These are phyloP conservation scores for Pachypsylla venusta DNA, from an alignment of 1,140 invertebrate genomes.

Conservation along the genomic window DNA sequence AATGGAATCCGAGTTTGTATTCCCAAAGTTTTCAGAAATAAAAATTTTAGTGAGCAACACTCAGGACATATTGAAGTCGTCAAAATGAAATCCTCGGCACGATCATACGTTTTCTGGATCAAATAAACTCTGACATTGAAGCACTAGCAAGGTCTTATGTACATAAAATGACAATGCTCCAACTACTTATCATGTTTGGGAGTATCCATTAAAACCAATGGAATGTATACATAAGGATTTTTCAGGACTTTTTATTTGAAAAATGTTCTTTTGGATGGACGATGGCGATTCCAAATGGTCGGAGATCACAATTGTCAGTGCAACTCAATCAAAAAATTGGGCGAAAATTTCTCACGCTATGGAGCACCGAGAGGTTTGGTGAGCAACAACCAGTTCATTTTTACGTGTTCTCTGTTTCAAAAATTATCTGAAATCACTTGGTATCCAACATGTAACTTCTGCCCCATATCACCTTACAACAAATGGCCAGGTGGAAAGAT, in stretches of 20 bases:
- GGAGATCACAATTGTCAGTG: conserved; percentile 12
- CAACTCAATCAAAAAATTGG: conserved; percentile 17
- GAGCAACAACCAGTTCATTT: conserved; percentile 25
- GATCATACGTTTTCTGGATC: conserved; percentile 33
- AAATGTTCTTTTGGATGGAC: neutral
- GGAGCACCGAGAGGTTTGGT: conserved; percentile 22
- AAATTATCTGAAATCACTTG: conserved; percentile 19
- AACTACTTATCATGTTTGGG: neutral
- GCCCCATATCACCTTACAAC: conserved; percentile 21
- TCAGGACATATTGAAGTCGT: conserved; percentile 36
- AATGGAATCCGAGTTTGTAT: conserved; percentile 7
- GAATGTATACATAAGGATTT: neutral
- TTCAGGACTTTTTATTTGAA: neutral
- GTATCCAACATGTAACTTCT: conserved; percentile 20
- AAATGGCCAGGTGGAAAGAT: conserved; percentile 23
- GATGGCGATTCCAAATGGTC: conserved; percentile 4
- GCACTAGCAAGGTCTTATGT: conserved; percentile 25
- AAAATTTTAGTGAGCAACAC: conserved; percentile 25
- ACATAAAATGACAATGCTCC: neutral
- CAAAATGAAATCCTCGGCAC: conserved; percentile 34
- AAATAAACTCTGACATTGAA: conserved; percentile 32
- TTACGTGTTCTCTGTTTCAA: conserved; percentile 22
- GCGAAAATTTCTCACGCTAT: conserved; percentile 20
- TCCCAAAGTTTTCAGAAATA: neutral
- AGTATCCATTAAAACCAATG: neutral